Conservation (phyloP, 2,888 invertebrate species). For the Tryphoninae sp. region DNA sequence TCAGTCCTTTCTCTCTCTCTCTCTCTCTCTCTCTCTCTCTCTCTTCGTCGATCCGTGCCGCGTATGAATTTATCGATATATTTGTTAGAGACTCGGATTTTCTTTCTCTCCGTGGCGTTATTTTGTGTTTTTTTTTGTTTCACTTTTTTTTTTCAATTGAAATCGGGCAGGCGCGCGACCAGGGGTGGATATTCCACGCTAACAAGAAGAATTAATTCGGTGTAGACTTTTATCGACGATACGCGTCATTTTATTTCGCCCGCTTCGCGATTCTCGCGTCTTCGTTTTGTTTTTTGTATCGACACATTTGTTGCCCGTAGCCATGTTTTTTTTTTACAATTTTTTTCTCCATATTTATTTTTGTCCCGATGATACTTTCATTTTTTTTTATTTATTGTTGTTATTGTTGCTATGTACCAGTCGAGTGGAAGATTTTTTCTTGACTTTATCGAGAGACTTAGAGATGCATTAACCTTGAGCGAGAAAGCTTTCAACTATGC, state of each 20-base stretch:
- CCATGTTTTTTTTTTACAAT: not conserved
- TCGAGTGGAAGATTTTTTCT: not conserved
- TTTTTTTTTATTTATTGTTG: not conserved
- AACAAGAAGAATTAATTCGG: slow-evolving; percentile 39
- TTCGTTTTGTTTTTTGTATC: not conserved
- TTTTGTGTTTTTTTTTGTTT: slow-evolving; percentile 30
- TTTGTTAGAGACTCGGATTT: slow-evolving; percentile 44
- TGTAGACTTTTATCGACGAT: slow-evolving; percentile 43
- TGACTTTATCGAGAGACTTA: slow-evolving; percentile 18
- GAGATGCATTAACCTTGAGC: slow-evolving; percentile 27
- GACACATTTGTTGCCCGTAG: not conserved
- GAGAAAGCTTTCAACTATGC: slow-evolving; percentile 14
- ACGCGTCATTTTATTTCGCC: not conserved
- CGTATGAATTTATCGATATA: slow-evolving; percentile 53
- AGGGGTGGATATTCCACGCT: slow-evolving; percentile 39
- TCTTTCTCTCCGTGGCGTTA: slow-evolving; percentile 45
- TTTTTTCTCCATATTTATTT: not conserved
- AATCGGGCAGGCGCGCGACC: slow-evolving; percentile 36
- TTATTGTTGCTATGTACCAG: not conserved
- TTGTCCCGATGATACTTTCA: not conserved
- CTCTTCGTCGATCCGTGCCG: not conserved
- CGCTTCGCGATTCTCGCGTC: no score
- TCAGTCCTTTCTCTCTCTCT: slow-evolving; percentile 30
- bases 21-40: slow-evolving; percentile 12
- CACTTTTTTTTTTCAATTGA: slow-evolving; percentile 42